Percentiles rank a stretch among this genome's conserved stretches.
phyloP scores from a whole-genome alignment of 2,113 vertebrate species.

The Ochotona curzoniae region DNA sequence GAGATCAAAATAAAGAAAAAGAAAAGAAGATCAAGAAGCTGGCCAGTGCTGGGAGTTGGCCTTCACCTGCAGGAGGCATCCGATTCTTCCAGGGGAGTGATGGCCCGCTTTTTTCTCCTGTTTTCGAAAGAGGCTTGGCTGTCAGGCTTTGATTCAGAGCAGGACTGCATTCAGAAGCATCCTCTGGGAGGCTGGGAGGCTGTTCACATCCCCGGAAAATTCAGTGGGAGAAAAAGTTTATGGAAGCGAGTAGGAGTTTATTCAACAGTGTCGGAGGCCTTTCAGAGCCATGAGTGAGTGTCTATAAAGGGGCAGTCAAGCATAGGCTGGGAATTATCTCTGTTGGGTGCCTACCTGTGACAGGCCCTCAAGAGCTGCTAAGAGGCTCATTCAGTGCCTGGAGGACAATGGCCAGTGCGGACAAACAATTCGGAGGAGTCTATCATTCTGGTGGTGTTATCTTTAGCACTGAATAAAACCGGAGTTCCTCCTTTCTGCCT shows the following conservation, averaged over 20 bases:
- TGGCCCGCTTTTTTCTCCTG: conserved; percentile 81
- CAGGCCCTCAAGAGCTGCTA: conserved; percentile 95
- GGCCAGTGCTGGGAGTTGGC: conserved; percentile 41
- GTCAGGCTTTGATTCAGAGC: conserved; percentile 91
- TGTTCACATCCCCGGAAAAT: conserved; percentile 97
- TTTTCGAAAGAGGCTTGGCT: conserved; percentile 86
- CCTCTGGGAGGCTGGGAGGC: conserved; percentile 91
- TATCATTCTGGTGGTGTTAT: conserved; percentile 99
- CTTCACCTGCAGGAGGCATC: conserved; percentile 88
- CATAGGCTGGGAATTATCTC: conserved; percentile 96
- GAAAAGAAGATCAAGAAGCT: not conserved
- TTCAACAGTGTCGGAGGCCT: conserved; percentile 97
- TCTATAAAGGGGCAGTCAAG: conserved; percentile 97
- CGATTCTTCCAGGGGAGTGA: conserved; percentile 72
- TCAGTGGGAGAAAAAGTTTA: conserved; percentile 95
- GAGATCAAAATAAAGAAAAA: not conserved
- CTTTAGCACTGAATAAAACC: conserved; percentile 97
- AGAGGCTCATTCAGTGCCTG: conserved; percentile 92
- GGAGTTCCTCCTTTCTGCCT: conserved; percentile 93
- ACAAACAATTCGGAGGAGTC: conserved; percentile 98
- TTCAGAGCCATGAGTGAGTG: conserved; percentile 94
- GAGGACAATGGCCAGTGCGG: conserved; percentile 93
- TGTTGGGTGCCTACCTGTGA: conserved; percentile 98
- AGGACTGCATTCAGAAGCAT: conserved; percentile 92
- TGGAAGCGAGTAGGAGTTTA: conserved; percentile 98